Evolutionary conservation across 1,140 invertebrate species (phyloP).

Genomic region (Camponotus vicinus): DNA sequence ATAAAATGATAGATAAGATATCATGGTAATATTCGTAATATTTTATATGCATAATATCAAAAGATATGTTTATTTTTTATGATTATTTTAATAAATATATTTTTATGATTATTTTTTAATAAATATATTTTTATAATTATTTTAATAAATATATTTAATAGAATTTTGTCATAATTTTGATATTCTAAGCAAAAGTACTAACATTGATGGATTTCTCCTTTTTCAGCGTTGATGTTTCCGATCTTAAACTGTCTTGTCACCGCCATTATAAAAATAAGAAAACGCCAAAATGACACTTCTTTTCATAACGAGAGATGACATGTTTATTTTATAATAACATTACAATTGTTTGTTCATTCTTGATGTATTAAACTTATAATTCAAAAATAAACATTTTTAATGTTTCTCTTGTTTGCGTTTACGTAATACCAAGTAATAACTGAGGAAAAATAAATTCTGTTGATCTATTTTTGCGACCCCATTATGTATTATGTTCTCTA

Average conservation of each 20-base stretch:
- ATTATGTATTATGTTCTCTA: constrained; percentile 32
- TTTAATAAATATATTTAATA: neutral
- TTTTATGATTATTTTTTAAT: neutral
- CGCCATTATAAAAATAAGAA: constrained; percentile 4
- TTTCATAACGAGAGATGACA: neutral
- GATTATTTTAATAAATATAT: no score
- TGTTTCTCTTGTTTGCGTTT: neutral
- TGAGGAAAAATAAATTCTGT: neutral
- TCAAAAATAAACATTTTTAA: neutral
- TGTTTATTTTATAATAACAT: constrained; percentile 21
- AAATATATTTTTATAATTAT: neutral
- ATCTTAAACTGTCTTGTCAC: neutral
- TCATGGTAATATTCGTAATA: neutral
- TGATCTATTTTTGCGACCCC: constrained; percentile 38
- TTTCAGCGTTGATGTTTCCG: neutral
- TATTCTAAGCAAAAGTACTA: neutral
- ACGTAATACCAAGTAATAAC: neutral
- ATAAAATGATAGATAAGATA: neutral
- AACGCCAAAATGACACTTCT: neutral
- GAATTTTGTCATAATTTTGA: neutral
- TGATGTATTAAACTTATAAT: neutral
- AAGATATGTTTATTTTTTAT: neutral
- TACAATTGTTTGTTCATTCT: neutral
- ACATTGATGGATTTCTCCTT: neutral
- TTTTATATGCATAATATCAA: neutral